Conservation (phyloP, 2,888 invertebrate genomes). For the Rotaria magnacalcarata region DNA sequence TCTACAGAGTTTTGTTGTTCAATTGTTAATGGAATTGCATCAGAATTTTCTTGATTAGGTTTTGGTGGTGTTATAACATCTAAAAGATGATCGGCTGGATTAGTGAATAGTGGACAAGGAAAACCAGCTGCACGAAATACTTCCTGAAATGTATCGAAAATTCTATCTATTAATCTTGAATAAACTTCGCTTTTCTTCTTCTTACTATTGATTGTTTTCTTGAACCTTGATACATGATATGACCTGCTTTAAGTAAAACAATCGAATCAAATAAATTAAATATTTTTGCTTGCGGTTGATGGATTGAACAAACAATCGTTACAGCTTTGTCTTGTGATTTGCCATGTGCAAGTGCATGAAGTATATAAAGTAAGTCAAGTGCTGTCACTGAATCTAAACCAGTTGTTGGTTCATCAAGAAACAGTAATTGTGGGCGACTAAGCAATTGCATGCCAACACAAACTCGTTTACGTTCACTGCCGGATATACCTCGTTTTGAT, state of each 20-base stretch:
- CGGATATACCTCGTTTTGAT: conserved; percentile 55
- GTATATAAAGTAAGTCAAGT: conserved; percentile 55
- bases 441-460: conserved; percentile 61
- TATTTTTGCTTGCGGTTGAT: conserved; percentile 56
- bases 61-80: background rate
- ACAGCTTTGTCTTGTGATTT: background rate
- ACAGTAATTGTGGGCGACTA: conserved; percentile 57
- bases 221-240: conserved; percentile 55
- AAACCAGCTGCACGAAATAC: background rate
- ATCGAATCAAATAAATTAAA: conserved; percentile 52
- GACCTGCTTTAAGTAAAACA: conserved; percentile 55
- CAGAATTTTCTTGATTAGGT: background rate
- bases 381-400: conserved; percentile 59
- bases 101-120: background rate
- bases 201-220: conserved; percentile 42
- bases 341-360: conserved; percentile 47
- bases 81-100: conserved; percentile 32
- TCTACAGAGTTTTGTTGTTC: background rate
- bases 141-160: background rate
- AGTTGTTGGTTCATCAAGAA: conserved; percentile 60
- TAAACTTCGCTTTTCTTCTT: too few species aligned
- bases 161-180: too few species aligned
- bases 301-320: conserved; percentile 59
- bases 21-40: background rate
- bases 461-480: conserved; percentile 58